A percentile compares a stretch with the other conserved stretches of the same genome.
Conservation (phyloP, 1,140 invertebrate species). For the Paramacrobiotus metropolitanus region DNA sequence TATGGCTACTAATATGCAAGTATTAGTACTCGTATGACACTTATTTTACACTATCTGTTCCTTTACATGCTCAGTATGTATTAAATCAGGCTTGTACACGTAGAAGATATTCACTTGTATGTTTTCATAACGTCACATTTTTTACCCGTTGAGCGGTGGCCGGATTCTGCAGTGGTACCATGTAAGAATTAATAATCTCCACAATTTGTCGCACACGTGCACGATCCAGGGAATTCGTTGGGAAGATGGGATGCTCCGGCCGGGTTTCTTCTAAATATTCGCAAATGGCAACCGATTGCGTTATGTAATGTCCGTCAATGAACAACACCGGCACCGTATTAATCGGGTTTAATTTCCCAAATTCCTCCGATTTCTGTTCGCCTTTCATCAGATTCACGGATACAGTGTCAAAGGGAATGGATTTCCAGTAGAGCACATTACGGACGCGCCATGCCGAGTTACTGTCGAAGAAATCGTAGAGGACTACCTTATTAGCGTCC, state of each 20-base stretch:
- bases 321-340: constrained; percentile 69
- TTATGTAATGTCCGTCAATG: constrained; percentile 54
- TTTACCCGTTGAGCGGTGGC: neutral
- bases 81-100: too few species aligned
- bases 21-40: too few species aligned
- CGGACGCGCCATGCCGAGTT: constrained; percentile 2
- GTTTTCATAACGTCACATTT: too few species aligned
- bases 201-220: constrained; percentile 16
- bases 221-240: constrained; percentile 15
- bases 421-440: constrained; percentile 50
- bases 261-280: constrained; percentile 26
- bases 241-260: constrained; percentile 17
- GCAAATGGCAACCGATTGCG: constrained; percentile 43
- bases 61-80: too few species aligned
- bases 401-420: constrained; percentile 78
- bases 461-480: constrained; percentile 2
- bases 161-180: constrained; percentile 7
- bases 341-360: constrained; percentile 67
- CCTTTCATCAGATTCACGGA: constrained; percentile 53
- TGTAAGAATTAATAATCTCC: neutral
- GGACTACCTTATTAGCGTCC: too few species aligned
- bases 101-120: too few species aligned
- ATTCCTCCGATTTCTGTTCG: constrained; percentile 63
- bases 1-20: too few species aligned
- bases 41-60: too few species aligned